Conservation (phyloP, 2,888 invertebrate species). For the Phortica magna region DNA sequence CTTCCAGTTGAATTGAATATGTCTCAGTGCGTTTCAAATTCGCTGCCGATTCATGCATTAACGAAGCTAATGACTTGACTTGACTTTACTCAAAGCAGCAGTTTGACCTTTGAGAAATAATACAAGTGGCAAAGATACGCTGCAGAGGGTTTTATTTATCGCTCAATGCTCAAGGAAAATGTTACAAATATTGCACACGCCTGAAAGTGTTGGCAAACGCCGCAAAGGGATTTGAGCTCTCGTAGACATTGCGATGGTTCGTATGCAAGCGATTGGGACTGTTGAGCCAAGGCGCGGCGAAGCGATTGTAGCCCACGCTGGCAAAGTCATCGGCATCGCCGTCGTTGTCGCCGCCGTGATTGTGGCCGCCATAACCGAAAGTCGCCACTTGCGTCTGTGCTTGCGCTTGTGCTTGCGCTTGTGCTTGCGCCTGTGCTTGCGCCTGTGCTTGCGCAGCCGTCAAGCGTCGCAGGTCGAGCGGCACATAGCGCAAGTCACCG, state of each 20-base stretch:
- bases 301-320: conserved; percentile 23
- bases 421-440: conserved; percentile 36
- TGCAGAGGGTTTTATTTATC: too few species aligned
- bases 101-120: conserved; percentile 29
- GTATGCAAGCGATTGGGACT: conserved; percentile 7
- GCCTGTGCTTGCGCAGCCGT: conserved; percentile 27
- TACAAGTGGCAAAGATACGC: neutral
- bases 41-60: too few species aligned
- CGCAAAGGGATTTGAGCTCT: conserved; percentile 46
- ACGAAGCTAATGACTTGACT: too few species aligned
- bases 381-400: conserved; percentile 44
- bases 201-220: conserved; percentile 57
- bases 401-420: neutral
- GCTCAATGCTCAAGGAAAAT: too few species aligned
- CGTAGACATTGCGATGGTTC: neutral
- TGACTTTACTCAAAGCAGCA: too few species aligned
- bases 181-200: conserved; percentile 52
- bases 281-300: conserved; percentile 47
- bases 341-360: neutral
- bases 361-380: neutral
- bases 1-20: neutral
- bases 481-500: conserved; percentile 58
- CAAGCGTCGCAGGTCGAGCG: conserved; percentile 53
- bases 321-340: conserved; percentile 22
- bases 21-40: conserved; percentile 12